These are phyloP conservation scores for Rallus crepitans DNA, from an alignment of 2,797 vertebrate species.

Conservation along the genomic window DNA sequence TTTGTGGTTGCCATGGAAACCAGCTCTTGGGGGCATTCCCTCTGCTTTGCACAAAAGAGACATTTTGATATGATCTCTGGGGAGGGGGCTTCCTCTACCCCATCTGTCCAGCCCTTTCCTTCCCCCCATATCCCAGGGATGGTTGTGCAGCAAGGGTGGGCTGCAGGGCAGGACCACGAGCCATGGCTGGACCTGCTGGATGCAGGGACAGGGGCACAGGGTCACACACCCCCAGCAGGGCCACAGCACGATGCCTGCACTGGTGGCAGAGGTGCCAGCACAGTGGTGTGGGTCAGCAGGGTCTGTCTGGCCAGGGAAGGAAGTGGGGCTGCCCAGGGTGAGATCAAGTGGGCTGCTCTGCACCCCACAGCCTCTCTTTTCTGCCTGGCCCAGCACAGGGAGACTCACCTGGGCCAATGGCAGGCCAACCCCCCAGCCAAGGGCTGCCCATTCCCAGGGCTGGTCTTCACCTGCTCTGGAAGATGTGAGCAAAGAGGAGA, in stretches of 20 bases:
- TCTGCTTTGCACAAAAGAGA: slow-evolving; percentile 78
- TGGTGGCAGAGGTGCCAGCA: background rate
- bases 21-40: slow-evolving; percentile 79
- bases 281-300: accelerated
- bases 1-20: slow-evolving; percentile 83
- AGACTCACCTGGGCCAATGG: accelerated
- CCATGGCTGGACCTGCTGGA: background rate
- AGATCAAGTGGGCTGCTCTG: background rate
- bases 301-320: background rate
- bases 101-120: slow-evolving; percentile 20
- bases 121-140: background rate
- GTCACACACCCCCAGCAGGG: background rate
- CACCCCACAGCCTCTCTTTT: background rate
- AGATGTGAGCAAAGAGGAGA: background rate
- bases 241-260: background rate
- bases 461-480: background rate
- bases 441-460: background rate
- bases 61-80: slow-evolving; percentile 76
- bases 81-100: slow-evolving; percentile 23
- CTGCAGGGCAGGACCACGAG: background rate
- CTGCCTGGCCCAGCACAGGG: background rate
- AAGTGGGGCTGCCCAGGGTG: background rate
- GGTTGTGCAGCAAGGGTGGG: accelerated
- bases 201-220: too few relatives aligned
- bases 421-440: background rate